A percentile compares a stretch with the other conserved stretches of the same genome.
Conservation (phyloP, 2,888 invertebrate species). For the Pseudanteris insignis region DNA sequence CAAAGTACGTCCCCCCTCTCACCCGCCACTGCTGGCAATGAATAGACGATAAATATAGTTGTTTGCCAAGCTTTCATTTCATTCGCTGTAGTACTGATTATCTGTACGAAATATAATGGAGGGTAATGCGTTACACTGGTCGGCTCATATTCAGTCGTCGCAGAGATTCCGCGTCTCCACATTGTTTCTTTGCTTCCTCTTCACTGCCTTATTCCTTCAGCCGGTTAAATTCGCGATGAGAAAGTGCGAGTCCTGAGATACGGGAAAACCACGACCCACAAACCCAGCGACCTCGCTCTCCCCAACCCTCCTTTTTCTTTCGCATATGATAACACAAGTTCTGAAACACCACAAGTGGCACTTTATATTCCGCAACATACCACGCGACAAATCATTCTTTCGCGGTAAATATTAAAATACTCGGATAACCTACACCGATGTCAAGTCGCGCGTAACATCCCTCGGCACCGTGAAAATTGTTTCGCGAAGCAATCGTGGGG, state of each 20-base stretch:
- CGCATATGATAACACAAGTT: constrained; percentile 34
- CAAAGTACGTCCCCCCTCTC: too few species aligned
- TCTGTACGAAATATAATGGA: constrained; percentile 29
- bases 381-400: constrained; percentile 33
- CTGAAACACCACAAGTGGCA: constrained; percentile 23
- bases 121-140: constrained; percentile 38
- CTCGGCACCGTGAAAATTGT: constrained; percentile 6
- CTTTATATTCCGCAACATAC: constrained; percentile 35
- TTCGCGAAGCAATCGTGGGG: constrained; percentile 3
- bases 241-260: constrained; percentile 26
- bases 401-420: constrained; percentile 19
- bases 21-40: too few species aligned
- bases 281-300: constrained; percentile 29
- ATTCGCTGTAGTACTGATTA: constrained; percentile 24
- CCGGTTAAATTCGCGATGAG: constrained; percentile 31
- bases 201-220: constrained; percentile 18
- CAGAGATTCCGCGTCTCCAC: constrained; percentile 46
- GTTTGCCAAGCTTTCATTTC: constrained; percentile 29
- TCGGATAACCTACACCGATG: constrained; percentile 8
- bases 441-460: constrained; percentile 16
- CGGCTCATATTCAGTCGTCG: constrained; percentile 53
- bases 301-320: constrained; percentile 19
- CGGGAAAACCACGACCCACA: constrained; percentile 23
- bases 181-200: constrained; percentile 24
- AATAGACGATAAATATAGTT: constrained; percentile 26